phyloP scores from a whole-genome alignment of 1,140 invertebrate genomes.

The Amphibalanus amphitrite region DNA sequence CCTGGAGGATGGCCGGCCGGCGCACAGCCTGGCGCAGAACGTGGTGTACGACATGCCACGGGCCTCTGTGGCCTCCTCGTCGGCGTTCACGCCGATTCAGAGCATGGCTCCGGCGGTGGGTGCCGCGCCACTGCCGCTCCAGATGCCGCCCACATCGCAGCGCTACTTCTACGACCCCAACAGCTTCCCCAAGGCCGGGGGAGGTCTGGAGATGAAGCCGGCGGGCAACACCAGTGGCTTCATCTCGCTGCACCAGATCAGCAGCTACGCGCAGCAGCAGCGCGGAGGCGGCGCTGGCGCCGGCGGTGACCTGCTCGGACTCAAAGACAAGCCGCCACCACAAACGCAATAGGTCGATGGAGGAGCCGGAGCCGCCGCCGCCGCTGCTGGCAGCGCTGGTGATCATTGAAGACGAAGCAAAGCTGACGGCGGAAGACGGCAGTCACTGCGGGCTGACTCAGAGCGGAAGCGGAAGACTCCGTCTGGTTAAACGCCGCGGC shows the following conservation, averaged over 20 bases:
- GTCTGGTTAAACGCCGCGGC: too few relatives aligned
- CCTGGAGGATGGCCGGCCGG: constrained; percentile 21
- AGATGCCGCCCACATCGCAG: constrained; percentile 21
- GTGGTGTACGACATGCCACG: constrained; percentile 25
- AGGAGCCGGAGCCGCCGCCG: neutral
- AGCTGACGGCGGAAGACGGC: too few relatives aligned
- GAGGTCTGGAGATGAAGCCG: constrained; percentile 27
- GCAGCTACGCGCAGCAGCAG: constrained; percentile 84
- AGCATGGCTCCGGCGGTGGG: constrained; percentile 39
- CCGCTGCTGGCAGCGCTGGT: neutral
- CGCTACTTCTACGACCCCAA: constrained; percentile 83
- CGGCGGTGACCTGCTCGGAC: neutral
- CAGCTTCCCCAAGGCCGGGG: constrained; percentile 46
- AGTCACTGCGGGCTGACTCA: too few relatives aligned
- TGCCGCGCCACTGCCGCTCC: constrained; percentile 21
- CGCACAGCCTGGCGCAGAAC: constrained; percentile 26
- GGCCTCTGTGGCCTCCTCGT: constrained; percentile 30
- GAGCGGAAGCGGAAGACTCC: too few relatives aligned
- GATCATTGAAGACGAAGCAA: neutral
- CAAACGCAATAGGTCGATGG: neutral
- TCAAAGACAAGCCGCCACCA: neutral
- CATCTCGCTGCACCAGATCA: constrained; percentile 87
- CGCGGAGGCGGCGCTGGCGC: neutral
- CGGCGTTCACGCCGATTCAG: constrained; percentile 77
- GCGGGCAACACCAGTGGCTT: constrained; percentile 78